Evolutionary conservation across 2,888 invertebrate genomes (phyloP).

Genomic region (Amblyjoppa proteus): DNA sequence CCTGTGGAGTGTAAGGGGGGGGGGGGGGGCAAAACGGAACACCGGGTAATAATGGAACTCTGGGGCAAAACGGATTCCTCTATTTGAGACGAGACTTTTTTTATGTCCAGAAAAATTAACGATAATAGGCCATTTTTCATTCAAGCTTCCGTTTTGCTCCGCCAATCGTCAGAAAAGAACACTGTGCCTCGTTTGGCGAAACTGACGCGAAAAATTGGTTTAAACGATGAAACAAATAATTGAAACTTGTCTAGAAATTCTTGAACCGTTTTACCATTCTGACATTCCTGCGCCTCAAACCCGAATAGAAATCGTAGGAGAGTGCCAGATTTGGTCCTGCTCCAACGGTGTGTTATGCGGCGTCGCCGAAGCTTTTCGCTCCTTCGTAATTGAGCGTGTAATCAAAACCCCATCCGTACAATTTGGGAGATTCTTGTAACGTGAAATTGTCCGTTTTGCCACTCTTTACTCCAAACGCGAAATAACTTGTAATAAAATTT

Average conservation of each 20-base stretch:
- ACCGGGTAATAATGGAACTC: no score
- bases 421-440: neutral
- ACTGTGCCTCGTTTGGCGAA: no score
- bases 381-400: conserved; percentile 21
- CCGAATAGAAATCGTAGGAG: neutral
- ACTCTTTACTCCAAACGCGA: neutral
- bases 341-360: neutral
- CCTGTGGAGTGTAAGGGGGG: no score
- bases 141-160: no score
- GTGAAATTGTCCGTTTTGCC: neutral
- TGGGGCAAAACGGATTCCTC: no score
- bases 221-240: neutral
- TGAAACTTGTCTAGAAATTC: neutral
- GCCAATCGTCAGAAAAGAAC: no score
- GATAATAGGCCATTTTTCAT: no score
- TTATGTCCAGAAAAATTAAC: no score
- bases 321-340: conserved; percentile 33
- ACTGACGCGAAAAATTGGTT: no score
- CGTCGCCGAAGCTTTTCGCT: neutral
- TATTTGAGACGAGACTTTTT: no score
- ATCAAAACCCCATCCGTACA: neutral
- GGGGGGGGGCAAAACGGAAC: no score
- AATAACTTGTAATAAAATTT: neutral
- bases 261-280: neutral
- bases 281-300: neutral